A percentile compares a stretch with the other conserved stretches of the same genome.
These are phyloP conservation scores for Ptilorrhoa leucosticta DNA, from an alignment of 2,113 vertebrate genomes.

Conservation along the genomic window DNA sequence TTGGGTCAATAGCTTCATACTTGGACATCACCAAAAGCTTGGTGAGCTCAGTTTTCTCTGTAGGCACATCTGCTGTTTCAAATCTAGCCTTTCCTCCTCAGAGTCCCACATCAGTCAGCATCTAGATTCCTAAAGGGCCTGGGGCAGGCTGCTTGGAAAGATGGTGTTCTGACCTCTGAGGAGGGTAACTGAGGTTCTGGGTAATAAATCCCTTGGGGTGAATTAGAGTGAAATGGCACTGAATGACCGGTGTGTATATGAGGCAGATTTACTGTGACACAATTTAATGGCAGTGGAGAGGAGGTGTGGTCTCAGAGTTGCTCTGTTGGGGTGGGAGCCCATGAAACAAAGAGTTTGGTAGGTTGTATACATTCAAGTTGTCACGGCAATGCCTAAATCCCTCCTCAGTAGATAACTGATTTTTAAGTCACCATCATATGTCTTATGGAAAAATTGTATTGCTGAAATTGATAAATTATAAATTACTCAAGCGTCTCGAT, in stretches of 20 bases:
- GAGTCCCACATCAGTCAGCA: not conserved
- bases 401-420: not conserved
- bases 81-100: not conserved
- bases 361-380: not conserved
- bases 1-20: not conserved
- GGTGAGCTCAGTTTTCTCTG: not conserved
- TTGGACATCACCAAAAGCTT: not conserved
- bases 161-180: not conserved
- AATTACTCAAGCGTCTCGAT: not conserved
- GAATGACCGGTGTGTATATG: accelerated
- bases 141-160: not conserved
- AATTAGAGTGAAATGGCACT: not conserved
- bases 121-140: not conserved
- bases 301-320: not conserved
- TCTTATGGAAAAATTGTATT: not conserved
- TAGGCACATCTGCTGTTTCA: not conserved
- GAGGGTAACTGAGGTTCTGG: not conserved
- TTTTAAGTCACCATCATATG: not conserved
- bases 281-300: not conserved
- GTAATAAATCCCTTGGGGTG: not conserved
- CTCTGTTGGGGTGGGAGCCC: not conserved
- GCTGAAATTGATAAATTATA: not conserved
- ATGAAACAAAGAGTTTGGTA: not conserved
- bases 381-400: not conserved
- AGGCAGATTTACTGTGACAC: not conserved